Conservation (phyloP, 2,797 vertebrate genomes). For the Neosilurus hyrtlii region DNA sequence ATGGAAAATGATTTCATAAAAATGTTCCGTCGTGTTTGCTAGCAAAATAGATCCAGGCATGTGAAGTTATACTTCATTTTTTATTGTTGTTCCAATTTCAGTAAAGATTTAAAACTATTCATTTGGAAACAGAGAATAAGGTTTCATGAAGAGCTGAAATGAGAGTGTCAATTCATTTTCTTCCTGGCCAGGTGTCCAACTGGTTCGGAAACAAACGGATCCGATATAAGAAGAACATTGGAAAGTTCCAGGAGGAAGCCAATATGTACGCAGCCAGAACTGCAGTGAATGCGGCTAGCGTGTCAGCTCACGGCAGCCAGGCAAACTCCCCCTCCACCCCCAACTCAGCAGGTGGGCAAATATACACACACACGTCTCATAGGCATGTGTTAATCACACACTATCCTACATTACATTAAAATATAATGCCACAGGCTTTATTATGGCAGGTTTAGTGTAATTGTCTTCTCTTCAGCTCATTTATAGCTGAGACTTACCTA, state of each 20-base stretch:
- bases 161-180: conserved; percentile 5
- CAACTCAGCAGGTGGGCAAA: conserved; percentile 96
- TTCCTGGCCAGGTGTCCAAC: conserved; percentile 89
- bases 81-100: background rate
- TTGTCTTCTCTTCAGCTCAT: background rate
- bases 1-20: background rate
- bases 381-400: background rate
- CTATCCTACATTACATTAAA: conserved; percentile 14
- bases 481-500: conserved; percentile 2
- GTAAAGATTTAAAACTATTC: background rate
- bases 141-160: background rate
- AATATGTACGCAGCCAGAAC: conserved; percentile 99
- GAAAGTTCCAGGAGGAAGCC: conserved; percentile 99
- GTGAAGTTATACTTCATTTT: background rate
- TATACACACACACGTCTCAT: conserved; percentile 51
- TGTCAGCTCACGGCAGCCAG: conserved; percentile 98
- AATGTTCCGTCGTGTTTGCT: background rate
- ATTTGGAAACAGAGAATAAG: background rate
- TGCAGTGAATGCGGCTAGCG: conserved; percentile 94
- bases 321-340: conserved; percentile 99
- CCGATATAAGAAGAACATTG: conserved; percentile 99
- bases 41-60: background rate
- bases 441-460: conserved; percentile 7
- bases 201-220: conserved; percentile 99
- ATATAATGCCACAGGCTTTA: conserved; percentile 5